Base-by-base conservation (phyloP, 2,888 invertebrate genomes). In the Coremacera marginata region DNA sequence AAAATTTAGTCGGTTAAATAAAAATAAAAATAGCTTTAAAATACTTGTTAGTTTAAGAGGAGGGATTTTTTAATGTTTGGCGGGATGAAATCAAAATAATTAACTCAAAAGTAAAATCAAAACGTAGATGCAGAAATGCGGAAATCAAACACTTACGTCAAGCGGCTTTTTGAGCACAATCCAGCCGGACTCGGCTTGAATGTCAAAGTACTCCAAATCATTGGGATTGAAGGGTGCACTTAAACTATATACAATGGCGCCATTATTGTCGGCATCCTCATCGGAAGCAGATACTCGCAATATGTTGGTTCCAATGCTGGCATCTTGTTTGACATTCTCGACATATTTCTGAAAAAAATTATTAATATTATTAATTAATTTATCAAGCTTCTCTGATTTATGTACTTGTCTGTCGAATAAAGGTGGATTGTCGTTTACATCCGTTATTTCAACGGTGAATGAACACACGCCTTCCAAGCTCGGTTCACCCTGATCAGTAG, bases 401-500 rank as follows among this genome's bases (percentile, higher is more conserved):
- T 80, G 81, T 92, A 96, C 97, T 94, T 97, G 97, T 91, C 97
- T 92, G 90, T 97, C 97, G 89, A 98, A 98, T 72, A 97, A 90
- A 9, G 97, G 97, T 8, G 97, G 97, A 90, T 98, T 98, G 89
- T 99, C 99, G 87, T 99, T 99, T 63, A 98, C 96, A 89, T 99
- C 99, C 1, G 97, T 97, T 74, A 99, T 97, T 91, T 98, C 98
- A 67, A 98, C 98, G 19, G 97, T 98, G 89, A 99, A 99, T 8
- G 98, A 98, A 90, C 99, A 99, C 82, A 98, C 98, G 34, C 98
- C 98, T 90, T 98, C 98, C 82, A 99, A 90, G 0, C 97, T 97
- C 1, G 98, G 98, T 88, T 97, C 97, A n/a, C 98, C 99, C 88
- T 98, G 96, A 92, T 99, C 99, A 0, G 98, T 98, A 5, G 98